Conservation (phyloP, 1,140 invertebrate genomes). For the Halictus rubicundus region DNA sequence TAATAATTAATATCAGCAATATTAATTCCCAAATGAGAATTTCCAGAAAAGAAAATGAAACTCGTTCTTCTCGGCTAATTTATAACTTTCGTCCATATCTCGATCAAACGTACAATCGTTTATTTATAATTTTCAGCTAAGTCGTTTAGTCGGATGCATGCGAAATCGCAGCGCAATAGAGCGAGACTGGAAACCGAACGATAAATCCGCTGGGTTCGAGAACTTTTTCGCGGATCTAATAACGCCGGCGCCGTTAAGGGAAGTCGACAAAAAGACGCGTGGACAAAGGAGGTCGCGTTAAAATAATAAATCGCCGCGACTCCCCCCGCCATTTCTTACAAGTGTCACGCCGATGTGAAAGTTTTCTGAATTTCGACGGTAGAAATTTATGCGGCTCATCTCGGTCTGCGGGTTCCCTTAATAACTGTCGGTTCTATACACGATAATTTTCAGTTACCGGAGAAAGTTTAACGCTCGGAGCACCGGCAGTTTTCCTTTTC, state of each 20-base stretch:
- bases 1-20: too few species aligned
- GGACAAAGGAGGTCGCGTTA: conserved; percentile 8
- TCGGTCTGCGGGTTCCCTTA: conserved; percentile 2
- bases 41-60: too few species aligned
- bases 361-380: conserved; percentile 3
- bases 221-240: too few species aligned
- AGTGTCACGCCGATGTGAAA: conserved; percentile 13
- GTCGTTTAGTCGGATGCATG: too few species aligned
- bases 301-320: conserved; percentile 23
- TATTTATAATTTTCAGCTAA: too few species aligned
- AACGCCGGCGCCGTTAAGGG: not conserved
- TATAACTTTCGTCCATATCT: too few species aligned
- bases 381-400: conserved; percentile 43
- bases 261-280: not conserved
- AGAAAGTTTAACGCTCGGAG: not conserved
- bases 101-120: too few species aligned
- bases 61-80: too few species aligned
- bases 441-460: conserved; percentile 44
- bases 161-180: too few species aligned
- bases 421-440: conserved; percentile 31
- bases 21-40: too few species aligned
- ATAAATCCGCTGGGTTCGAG: too few species aligned
- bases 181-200: too few species aligned
- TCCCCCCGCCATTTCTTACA: not conserved
- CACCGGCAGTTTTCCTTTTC: conserved; percentile 38